Conservation (phyloP, 1,140 invertebrate genomes). For the Venturia canescens region DNA sequence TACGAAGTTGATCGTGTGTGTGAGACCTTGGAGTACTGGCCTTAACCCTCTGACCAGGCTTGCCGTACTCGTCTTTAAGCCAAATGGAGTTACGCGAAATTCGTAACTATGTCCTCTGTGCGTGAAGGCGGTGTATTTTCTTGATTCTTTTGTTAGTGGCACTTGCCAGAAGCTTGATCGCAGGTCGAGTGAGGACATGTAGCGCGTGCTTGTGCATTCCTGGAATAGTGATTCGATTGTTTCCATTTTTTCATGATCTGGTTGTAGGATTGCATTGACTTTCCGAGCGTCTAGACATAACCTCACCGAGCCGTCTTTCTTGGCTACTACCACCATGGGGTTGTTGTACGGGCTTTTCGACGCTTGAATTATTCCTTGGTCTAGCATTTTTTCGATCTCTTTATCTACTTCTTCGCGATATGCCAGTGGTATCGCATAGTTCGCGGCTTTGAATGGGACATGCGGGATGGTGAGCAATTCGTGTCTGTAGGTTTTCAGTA, state of each 20-base stretch:
- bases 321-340: conserved; percentile 60
- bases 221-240: conserved; percentile 60
- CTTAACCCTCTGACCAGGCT: conserved; percentile 56
- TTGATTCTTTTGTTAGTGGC: conserved; percentile 56
- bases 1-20: conserved; percentile 50
- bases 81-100: conserved; percentile 64
- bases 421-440: conserved; percentile 53
- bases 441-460: not conserved
- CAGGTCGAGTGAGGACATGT: conserved; percentile 64
- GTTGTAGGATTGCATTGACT: conserved; percentile 61
- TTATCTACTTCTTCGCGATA: conserved; percentile 47
- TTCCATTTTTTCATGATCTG: conserved; percentile 61
- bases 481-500: conserved; percentile 30
- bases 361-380: conserved; percentile 56
- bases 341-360: conserved; percentile 61
- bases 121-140: conserved; percentile 66
- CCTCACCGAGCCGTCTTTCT: conserved; percentile 59
- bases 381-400: conserved; percentile 51
- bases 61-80: conserved; percentile 64
- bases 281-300: conserved; percentile 65
- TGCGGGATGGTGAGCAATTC: conserved; percentile 4
- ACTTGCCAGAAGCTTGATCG: conserved; percentile 70
- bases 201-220: conserved; percentile 49
- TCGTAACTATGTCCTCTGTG: conserved; percentile 63
- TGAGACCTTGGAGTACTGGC: conserved; percentile 18